Evolutionary conservation across 2,113 vertebrate genomes (phyloP), one percentile per base, ranked within the genome.

Genomic region (Morone saxatilis): DNA sequence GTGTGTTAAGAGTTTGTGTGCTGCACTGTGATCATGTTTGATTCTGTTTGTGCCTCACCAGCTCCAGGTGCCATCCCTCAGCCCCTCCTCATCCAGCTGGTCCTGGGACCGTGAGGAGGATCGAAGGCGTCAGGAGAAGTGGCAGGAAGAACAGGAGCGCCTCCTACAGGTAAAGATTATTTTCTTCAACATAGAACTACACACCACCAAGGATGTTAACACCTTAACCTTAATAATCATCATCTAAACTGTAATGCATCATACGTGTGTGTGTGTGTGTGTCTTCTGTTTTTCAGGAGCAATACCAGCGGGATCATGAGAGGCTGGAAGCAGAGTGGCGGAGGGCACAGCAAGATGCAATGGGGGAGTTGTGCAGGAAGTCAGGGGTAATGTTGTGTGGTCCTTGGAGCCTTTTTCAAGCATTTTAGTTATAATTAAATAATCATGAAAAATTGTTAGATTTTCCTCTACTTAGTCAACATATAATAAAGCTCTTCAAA

Each of bases 91-190:
- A 0, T 96, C 94, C 90, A 96, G 96, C 76, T 97, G 97, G 94
- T 96, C 96, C 0, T 99, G 98, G 98, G 97, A 99, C 94, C 93
- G 91, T 0, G 97, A 99, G 73, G 97, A 97, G 85, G 97, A 99
- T 81, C 92, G 97, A 12, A 96, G 94, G 87, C 90, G 97, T 0
- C 98, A 99, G 88, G 97, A 99, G 90, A 96, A 96, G 86, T 99
- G 98, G 98, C 98, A 98, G 90, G 96, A 97, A 89, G 98, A 99
- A 76, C 98, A 99, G 88, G 98, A 99, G 22, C 96, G 96, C 72
- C 95, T 98, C 69, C 93, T 99, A 71, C 97, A 99, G 98, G 98
- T 99, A 7, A 74, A 71, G 9, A 67, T 1, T 31, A 0, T 36
- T 47, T 22, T 53, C 36, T 0, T 9, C 13, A 53, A 0, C 61